These are phyloP conservation scores for Siniperca scherzeri DNA, from an alignment of 2,797 vertebrate genomes.

Conservation along the genomic window DNA sequence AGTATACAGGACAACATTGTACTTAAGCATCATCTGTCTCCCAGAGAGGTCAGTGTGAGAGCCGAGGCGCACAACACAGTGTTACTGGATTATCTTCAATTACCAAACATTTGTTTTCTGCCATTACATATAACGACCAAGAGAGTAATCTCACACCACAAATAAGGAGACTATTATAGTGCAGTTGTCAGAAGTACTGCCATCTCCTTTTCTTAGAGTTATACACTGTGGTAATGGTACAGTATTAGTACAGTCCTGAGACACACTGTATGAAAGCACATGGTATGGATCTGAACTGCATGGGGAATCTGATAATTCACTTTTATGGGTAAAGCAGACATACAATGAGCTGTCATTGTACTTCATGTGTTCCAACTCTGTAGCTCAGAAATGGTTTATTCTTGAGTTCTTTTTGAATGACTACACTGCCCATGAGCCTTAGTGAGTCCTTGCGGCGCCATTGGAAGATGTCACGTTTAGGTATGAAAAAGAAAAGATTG, in stretches of 20 bases:
- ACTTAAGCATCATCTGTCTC: conserved; percentile 66
- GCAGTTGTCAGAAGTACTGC: conserved; percentile 40
- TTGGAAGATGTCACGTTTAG: too few relatives aligned
- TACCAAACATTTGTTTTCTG: conserved; percentile 82
- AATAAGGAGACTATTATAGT: conserved; percentile 61
- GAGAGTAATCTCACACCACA: conserved; percentile 56
- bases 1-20: conserved; percentile 65
- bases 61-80: conserved; percentile 41
- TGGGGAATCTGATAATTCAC: conserved; percentile 3
- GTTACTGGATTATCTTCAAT: conserved; percentile 72
- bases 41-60: conserved; percentile 70
- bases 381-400: conserved; percentile 1
- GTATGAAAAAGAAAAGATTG: background rate
- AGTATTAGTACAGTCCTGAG: background rate
- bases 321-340: background rate
- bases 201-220: conserved; percentile 14
- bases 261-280: background rate
- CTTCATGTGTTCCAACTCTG: background rate
- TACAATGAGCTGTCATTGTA: background rate
- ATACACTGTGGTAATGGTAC: background rate
- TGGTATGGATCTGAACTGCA: conserved; percentile 3
- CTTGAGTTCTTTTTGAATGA: background rate
- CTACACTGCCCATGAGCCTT: background rate
- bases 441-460: background rate
- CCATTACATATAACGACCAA: conserved; percentile 59